These are phyloP conservation scores for Scolopax rusticola DNA, from an alignment of 2,797 vertebrate species.

Conservation along the genomic window DNA sequence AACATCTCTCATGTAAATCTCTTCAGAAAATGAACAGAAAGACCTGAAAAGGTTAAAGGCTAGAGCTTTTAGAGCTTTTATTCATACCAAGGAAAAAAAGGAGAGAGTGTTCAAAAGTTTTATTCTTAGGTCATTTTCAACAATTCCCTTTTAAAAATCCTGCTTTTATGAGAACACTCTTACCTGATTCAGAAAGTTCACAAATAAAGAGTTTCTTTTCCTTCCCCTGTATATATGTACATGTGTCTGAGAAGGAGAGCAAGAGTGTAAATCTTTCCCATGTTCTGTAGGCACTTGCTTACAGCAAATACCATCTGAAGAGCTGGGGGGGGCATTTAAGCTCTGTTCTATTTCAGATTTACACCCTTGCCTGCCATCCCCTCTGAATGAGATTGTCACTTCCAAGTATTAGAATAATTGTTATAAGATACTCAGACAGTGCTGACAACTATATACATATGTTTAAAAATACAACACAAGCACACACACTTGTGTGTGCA, in stretches of 20 bases:
- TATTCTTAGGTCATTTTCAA: constrained; percentile 63
- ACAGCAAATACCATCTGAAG: background rate
- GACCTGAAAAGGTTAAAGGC: constrained; percentile 63
- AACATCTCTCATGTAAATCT: constrained; percentile 66
- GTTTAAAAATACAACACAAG: background rate
- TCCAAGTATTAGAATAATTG: background rate
- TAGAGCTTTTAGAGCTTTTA: constrained; percentile 52
- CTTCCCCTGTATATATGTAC: background rate
- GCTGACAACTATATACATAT: background rate
- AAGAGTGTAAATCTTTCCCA: background rate
- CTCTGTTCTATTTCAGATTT: background rate
- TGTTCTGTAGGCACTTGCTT: background rate
- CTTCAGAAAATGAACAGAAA: constrained; percentile 54
- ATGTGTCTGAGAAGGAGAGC: background rate
- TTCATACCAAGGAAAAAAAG: constrained; percentile 21
- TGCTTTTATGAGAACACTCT: constrained; percentile 25
- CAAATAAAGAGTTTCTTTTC: constrained; percentile 42
- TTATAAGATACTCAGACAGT: background rate
- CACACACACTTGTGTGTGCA: background rate
- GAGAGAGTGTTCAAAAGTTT: constrained; percentile 55
- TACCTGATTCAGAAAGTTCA: constrained; percentile 50
- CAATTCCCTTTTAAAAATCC: constrained; percentile 33
- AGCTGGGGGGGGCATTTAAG: background rate
- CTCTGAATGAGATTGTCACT: background rate
- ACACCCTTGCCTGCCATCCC: background rate